Percentiles rank a stretch among this genome's conserved stretches.
phyloP scores from a whole-genome alignment of 2,113 vertebrate genomes.

The Lagopus muta region DNA sequence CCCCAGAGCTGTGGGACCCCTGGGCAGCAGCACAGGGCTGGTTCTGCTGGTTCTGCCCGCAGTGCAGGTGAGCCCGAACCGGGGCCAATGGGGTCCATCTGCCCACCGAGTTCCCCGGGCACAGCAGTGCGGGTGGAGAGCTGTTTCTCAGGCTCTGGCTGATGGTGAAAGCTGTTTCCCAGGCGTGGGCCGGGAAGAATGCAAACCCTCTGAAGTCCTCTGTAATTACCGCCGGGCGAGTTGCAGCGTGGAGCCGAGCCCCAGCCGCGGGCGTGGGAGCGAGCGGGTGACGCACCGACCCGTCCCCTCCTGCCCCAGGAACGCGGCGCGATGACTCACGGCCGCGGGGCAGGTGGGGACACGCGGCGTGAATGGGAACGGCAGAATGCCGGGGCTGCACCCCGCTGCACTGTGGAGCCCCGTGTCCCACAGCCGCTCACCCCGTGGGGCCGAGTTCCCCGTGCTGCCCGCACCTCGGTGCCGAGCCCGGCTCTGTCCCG shows the following conservation, averaged over 20 bases:
- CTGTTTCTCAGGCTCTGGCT: conserved; percentile 31
- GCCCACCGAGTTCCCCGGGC: neutral
- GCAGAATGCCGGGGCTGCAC: neutral
- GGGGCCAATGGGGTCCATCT: neutral
- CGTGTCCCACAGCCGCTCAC: rapidly evolving
- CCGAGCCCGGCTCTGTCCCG: rapidly evolving
- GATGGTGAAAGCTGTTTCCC: conserved; percentile 63
- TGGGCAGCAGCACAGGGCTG: neutral
- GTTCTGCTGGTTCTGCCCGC: neutral
- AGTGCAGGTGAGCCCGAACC: neutral
- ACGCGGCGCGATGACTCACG: neutral
- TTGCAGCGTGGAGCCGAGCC: conserved; percentile 50
- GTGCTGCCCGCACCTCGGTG: neutral
- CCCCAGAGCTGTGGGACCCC: rapidly evolving
- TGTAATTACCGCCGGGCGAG: conserved; percentile 59
- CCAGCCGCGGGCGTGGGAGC: conserved; percentile 39
- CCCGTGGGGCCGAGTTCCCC: neutral
- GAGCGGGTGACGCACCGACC: neutral
- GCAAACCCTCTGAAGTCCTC: conserved; percentile 30
- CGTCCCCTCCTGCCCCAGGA: conserved; percentile 41
- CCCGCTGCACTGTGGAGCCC: neutral
- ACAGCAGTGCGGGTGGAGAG: neutral
- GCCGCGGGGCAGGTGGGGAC: rapidly evolving
- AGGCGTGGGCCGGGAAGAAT: conserved; percentile 54
- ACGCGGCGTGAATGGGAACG: rapidly evolving